Evolutionary conservation across 2,888 invertebrate genomes (phyloP).

Genomic region (Gymnosoma rotundatum): DNA sequence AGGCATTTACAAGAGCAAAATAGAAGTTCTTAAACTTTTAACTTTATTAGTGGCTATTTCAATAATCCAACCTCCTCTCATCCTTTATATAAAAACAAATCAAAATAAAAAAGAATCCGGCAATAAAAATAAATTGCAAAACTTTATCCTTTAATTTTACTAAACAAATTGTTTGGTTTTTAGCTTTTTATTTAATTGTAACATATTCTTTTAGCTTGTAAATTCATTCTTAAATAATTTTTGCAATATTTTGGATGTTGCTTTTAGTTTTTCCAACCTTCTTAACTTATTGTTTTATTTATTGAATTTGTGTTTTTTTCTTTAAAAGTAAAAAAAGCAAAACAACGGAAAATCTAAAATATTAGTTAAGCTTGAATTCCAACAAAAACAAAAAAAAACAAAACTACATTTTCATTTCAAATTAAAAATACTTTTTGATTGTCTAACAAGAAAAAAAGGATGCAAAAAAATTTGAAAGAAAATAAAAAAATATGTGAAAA

Average conservation of each 20-base stretch:
- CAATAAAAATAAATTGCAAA: slow-evolving; percentile 13
- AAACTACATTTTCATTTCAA: slow-evolving; percentile 39
- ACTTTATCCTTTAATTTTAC: not conserved
- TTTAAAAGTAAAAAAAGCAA: slow-evolving; percentile 1
- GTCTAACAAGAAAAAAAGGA: slow-evolving; percentile 59
- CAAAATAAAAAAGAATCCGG: not conserved
- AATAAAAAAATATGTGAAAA: slow-evolving; percentile 44
- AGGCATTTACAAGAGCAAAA: slow-evolving; percentile 34
- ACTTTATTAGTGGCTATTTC: slow-evolving; percentile 20
- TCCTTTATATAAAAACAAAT: not conserved
- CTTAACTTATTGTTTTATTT: slow-evolving; percentile 43
- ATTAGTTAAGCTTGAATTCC: slow-evolving; percentile 62
- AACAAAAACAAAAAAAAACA: slow-evolving; percentile 22
- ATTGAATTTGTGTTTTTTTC: slow-evolving; percentile 40
- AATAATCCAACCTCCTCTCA: not conserved
- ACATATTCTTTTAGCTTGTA: slow-evolving; percentile 30
- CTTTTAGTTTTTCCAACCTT: slow-evolving; percentile 14
- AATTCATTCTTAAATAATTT: slow-evolving; percentile 31
- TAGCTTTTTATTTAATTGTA: not conserved
- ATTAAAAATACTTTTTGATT: slow-evolving; percentile 46
- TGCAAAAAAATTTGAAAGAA: slow-evolving; percentile 43
- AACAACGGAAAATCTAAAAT: slow-evolving; percentile 28
- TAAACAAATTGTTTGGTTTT: slow-evolving; percentile 21
- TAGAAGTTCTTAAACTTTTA: slow-evolving; percentile 62
- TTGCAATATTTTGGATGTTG: slow-evolving; percentile 33